Evolutionary conservation across 1,140 invertebrate species (phyloP).

Genomic region (Archegozetes longisetosus): DNA sequence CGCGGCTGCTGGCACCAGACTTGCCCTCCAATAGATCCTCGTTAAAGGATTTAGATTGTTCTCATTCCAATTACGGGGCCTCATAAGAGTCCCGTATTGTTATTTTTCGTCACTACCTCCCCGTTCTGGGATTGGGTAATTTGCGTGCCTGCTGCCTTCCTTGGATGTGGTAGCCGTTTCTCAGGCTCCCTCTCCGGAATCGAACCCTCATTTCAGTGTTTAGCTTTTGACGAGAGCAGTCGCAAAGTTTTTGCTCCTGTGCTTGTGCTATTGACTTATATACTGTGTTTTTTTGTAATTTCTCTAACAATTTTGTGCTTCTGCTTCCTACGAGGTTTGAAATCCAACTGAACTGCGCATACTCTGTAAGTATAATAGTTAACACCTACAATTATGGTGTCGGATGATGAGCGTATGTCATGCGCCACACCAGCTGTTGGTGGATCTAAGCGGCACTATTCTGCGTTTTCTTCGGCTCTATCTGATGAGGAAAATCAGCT

Average conservation of each 20-base stretch:
- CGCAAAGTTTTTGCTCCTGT: too few relatives aligned
- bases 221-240: conserved; percentile 32
- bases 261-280: too few relatives aligned
- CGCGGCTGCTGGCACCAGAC: conserved; percentile 52
- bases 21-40: conserved; percentile 74
- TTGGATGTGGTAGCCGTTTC: conserved; percentile 82
- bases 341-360: background rate
- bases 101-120: conserved; percentile 71
- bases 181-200: conserved; percentile 57
- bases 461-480: too few relatives aligned
- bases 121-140: conserved; percentile 65
- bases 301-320: background rate
- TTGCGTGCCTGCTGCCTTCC: conserved; percentile 77
- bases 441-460: too few relatives aligned
- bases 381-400: background rate
- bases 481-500: too few relatives aligned
- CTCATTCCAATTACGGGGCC: conserved; percentile 71
- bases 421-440: background rate
- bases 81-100: conserved; percentile 58
- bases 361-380: background rate
- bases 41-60: conserved; percentile 75
- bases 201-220: conserved; percentile 41
- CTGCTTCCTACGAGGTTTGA: too few relatives aligned
- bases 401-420: background rate
- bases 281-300: background rate